Evolutionary conservation across 2,113 vertebrate species (phyloP).

Genomic region (Panthera tigris): DNA sequence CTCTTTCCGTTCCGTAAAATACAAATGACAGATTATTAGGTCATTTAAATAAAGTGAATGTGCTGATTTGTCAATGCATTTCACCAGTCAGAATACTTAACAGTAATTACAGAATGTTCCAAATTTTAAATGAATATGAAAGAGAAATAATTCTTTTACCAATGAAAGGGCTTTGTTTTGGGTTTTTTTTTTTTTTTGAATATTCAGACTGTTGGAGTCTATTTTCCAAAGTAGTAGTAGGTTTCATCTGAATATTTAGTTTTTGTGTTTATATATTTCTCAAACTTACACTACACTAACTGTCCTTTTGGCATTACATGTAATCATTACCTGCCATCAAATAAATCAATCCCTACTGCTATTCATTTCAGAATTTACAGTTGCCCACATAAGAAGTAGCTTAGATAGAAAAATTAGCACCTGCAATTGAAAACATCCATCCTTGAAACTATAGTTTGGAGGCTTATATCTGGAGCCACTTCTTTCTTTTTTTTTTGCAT

Average conservation of each 20-base stretch:
- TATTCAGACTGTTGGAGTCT: not conserved
- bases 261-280: not conserved
- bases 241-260: not conserved
- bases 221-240: not conserved
- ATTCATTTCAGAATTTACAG: not conserved
- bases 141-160: conserved; percentile 15
- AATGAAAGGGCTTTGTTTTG: not conserved
- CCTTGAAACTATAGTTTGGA: not conserved
- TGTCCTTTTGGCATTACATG: not conserved
- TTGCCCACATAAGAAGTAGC: not conserved
- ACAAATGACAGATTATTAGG: conserved; percentile 63
- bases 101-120: not conserved
- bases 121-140: conserved; percentile 37
- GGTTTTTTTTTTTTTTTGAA: not conserved
- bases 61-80: conserved; percentile 46
- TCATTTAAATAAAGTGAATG: conserved; percentile 59
- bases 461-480: not conserved
- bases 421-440: not conserved
- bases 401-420: conserved; percentile 1
- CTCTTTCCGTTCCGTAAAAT: conserved; percentile 58
- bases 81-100: conserved; percentile 50
- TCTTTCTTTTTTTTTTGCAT: not conserved
- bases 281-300: not conserved
- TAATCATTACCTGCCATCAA: not conserved
- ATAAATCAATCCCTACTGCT: not conserved